Percentiles rank a stretch among this genome's conserved stretches.
These are phyloP conservation scores for Ectropis crepuscularia DNA, from an alignment of 2,888 invertebrate genomes.

Conservation along the genomic window DNA sequence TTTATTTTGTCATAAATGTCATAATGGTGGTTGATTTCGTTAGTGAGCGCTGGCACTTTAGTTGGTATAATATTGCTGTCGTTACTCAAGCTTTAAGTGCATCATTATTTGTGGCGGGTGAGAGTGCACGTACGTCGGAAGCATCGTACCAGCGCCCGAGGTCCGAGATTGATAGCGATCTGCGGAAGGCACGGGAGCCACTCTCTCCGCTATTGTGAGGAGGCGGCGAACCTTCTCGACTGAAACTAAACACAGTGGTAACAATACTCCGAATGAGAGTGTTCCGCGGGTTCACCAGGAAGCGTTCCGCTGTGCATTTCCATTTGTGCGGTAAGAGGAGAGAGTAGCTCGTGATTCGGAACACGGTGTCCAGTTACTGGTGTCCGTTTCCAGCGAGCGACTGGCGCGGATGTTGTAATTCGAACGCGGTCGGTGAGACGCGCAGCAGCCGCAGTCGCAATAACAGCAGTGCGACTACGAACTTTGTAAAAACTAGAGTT, in stretches of 20 bases:
- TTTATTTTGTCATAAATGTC: constrained; percentile 32
- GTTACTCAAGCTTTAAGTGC: constrained; percentile 42
- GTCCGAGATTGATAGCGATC: constrained; percentile 70
- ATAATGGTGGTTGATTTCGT: constrained; percentile 29
- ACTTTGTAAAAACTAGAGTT: constrained; percentile 68
- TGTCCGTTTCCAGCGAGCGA: constrained; percentile 70
- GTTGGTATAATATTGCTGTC: constrained; percentile 34
- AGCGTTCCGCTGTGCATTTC: constrained; percentile 81
- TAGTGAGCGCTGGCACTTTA: constrained; percentile 31
- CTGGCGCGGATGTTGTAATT: constrained; percentile 74
- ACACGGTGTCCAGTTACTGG: constrained; percentile 69
- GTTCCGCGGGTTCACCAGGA: constrained; percentile 66
- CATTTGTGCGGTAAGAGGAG: constrained; percentile 72
- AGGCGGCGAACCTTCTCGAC: constrained; percentile 70
- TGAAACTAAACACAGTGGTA: constrained; percentile 67
- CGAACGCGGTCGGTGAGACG: constrained; percentile 59
- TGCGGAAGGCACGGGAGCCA: constrained; percentile 68
- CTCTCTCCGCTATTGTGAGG: constrained; percentile 78
- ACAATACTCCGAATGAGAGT: constrained; percentile 55
- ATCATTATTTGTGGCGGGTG: constrained; percentile 46
- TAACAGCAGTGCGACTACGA: constrained; percentile 57
- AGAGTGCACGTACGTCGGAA: constrained; percentile 62
- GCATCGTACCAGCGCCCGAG: constrained; percentile 56
- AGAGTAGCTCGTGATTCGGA: constrained; percentile 70
- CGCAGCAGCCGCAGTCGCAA: constrained; percentile 53